Conservation (phyloP, 2,888 invertebrate species). For the Periphyllus acericola region DNA sequence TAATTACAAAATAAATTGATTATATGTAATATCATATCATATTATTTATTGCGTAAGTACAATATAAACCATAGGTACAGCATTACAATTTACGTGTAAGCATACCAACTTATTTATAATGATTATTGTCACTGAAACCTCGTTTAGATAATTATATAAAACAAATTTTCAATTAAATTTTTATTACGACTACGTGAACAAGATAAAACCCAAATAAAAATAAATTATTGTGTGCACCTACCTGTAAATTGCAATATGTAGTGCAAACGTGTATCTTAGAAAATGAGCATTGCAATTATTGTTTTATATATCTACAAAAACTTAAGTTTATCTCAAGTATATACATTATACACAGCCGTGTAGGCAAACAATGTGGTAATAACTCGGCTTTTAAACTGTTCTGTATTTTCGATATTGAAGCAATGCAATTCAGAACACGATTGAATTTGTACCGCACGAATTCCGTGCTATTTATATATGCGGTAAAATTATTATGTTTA, state of each 20-base stretch:
- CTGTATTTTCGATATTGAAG: too few relatives aligned
- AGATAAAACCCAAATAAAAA: not conserved
- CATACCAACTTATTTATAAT: not conserved
- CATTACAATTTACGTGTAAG: not conserved
- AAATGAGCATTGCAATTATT: not conserved
- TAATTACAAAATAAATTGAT: not conserved
- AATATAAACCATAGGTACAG: not conserved
- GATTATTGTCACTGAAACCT: not conserved
- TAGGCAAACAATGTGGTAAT: too few relatives aligned
- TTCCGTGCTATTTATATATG: not conserved
- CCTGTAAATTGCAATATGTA: not conserved
- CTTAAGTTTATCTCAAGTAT: too few relatives aligned
- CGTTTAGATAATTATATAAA: not conserved
- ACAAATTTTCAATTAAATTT: not conserved
- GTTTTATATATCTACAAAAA: not conserved
- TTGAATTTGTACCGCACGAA: not conserved
- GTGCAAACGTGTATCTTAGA: not conserved
- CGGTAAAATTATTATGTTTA: not conserved
- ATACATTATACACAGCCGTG: too few relatives aligned
- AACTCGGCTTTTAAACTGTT: too few relatives aligned
- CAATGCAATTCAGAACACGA: not conserved
- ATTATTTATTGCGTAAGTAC: not conserved
- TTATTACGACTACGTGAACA: not conserved
- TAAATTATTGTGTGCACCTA: not conserved
- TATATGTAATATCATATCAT: not conserved